Base-by-base conservation (phyloP, 2,797 vertebrate genomes). In the Platyrinchus mystaceus region DNA sequence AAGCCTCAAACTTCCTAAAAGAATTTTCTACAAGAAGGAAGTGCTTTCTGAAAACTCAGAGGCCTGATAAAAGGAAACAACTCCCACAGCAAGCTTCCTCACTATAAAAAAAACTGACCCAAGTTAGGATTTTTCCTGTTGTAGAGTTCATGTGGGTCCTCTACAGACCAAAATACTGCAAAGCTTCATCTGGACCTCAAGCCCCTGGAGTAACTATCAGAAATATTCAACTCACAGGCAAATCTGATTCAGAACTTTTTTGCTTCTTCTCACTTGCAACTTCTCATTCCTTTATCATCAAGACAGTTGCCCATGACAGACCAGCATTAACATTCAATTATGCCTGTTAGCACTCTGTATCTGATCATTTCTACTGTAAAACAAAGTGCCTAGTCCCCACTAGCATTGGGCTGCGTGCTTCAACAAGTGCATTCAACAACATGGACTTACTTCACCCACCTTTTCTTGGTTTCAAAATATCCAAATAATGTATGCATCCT, bases 391-490 rank as follows among this genome's bases (percentile, higher is more conserved):
- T 17, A 21, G 32, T 52, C 47, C 28, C 8, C 18, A 18, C 13
- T 23, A 55, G 37, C 60, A 46, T 37, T 3, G 2, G n/a, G 12
- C 32, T 55, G 5, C 37, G 17, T 15, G 12, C n/a, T 71, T 62
- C 49, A 91, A 67, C 32, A 47, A 11, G 56, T 44, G 6, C 26
- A 34, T 52, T 37, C 34, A 64, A 46, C 15, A 68, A 11, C 1
- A 9, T 71, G 30, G 49, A 70, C 43, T 53, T 87, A 93, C 93
- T 87, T 97, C 95, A 92, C 80, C 41, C 55, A 30, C 39, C 24
- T 49, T 91, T 84, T 49, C 83, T 90, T 81, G 68, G 60, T 66
- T 86, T 94, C 92, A 87, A 77, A 95, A 93, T 82, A 96, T 46
- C 68, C 74, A 90, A 78, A 94, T 50, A 10, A 30, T n/a, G 80